Evolutionary conservation across 2,113 vertebrate species (phyloP).

Genomic region (Scortum barcoo): DNA sequence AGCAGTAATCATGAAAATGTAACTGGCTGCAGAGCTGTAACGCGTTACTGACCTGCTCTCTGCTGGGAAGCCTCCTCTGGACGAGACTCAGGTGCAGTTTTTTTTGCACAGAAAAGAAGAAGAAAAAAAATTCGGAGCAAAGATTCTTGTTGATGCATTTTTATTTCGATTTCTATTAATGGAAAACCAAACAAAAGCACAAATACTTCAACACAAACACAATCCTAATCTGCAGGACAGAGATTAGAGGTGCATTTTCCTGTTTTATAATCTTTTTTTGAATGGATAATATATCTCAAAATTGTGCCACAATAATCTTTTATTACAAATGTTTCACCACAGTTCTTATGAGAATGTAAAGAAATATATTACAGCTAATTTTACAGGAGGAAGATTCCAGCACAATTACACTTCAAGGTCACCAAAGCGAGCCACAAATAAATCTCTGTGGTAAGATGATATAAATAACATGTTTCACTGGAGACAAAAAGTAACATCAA

Average conservation of each 20-base stretch:
- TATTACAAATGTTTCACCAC: background rate
- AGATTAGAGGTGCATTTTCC: no score
- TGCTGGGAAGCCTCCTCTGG: background rate
- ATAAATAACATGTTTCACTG: background rate
- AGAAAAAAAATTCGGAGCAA: background rate
- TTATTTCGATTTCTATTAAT: background rate
- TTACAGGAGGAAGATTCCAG: background rate
- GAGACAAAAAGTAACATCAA: background rate
- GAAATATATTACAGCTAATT: background rate
- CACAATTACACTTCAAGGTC: background rate
- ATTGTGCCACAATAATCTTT: background rate
- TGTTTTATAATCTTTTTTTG: background rate
- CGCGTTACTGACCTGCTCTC: constrained; percentile 28
- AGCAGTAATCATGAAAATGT: constrained; percentile 48
- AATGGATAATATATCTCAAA: background rate
- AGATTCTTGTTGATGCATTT: background rate
- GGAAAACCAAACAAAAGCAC: background rate
- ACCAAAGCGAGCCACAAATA: background rate
- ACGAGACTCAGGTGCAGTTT: background rate
- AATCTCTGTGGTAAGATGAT: background rate
- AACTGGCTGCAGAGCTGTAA: constrained; percentile 44
- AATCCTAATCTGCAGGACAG: background rate
- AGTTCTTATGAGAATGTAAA: background rate
- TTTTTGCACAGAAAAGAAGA: background rate
- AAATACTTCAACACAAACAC: background rate